Evolutionary conservation across 2,888 invertebrate species (phyloP).

Genomic region (Schizaphis graminum): DNA sequence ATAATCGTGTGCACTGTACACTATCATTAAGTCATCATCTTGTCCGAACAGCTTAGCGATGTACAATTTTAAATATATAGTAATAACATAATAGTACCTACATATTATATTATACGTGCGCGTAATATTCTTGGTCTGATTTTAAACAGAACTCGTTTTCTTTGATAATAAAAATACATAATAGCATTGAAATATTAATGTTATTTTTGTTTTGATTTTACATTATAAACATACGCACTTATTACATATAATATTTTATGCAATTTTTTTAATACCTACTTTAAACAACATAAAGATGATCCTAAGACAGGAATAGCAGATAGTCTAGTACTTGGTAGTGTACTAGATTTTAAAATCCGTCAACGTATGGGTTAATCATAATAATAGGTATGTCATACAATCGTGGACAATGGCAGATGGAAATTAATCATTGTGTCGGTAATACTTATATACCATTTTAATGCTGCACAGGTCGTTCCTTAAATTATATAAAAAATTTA

Average conservation of each 20-base stretch:
- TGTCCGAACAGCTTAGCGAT: not conserved
- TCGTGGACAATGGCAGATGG: not conserved
- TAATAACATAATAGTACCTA: not conserved
- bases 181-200: not conserved
- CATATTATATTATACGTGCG: not conserved
- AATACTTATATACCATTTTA: not conserved
- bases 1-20: constrained; percentile 4
- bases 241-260: not conserved
- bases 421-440: not conserved
- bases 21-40: constrained; percentile 29
- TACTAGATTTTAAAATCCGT: not conserved
- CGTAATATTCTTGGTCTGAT: not conserved
- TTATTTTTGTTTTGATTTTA: not conserved
- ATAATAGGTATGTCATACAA: not conserved
- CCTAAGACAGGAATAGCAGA: not conserved
- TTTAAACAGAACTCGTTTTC: constrained; percentile 13
- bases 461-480: not conserved
- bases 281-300: not conserved
- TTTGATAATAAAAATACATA: not conserved
- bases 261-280: not conserved
- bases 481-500: not conserved
- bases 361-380: not conserved
- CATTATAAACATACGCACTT: not conserved
- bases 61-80: not conserved
- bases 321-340: not conserved